phyloP scores from a whole-genome alignment of 2,797 vertebrate genomes.

The Anguilla pacifica region DNA sequence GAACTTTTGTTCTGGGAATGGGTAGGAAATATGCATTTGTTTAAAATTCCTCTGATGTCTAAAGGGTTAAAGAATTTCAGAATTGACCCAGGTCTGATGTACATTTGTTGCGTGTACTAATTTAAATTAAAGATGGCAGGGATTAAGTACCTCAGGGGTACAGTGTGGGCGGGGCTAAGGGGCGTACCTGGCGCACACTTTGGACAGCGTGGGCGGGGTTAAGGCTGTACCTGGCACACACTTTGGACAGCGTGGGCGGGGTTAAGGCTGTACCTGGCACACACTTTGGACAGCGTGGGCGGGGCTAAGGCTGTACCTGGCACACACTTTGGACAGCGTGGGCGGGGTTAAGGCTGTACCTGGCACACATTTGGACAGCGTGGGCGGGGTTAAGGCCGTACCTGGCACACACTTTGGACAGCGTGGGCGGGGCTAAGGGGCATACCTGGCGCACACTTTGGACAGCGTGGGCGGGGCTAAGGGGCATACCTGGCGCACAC shows the following conservation, averaged over 20 bases:
- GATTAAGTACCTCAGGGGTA: neutral
- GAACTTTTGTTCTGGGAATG: neutral
- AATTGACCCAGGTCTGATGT: neutral
- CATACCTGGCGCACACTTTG: too few species aligned
- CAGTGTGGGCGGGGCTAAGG: neutral
- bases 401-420: too few species aligned
- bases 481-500: too few species aligned
- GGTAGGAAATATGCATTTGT: neutral
- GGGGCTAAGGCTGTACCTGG: slow-evolving; percentile 23
- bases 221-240: too few species aligned
- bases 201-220: too few species aligned
- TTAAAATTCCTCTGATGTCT: too few species aligned
- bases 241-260: slow-evolving; percentile 36
- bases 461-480: slow-evolving; percentile 35
- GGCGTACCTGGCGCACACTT: too few species aligned
- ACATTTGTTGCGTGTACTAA: too few species aligned
- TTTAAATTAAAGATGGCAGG: neutral
- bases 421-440: too few species aligned
- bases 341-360: slow-evolving; percentile 43
- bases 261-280: too few species aligned
- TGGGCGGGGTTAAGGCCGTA: neutral
- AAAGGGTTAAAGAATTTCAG: too few species aligned
- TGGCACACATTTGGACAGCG: neutral
- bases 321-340: slow-evolving; percentile 52
- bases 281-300: too few species aligned